Percentiles rank a stretch among this genome's conserved stretches.
phyloP scores from a whole-genome alignment of 2,797 vertebrate genomes.

The Micrastur ruficollis region DNA sequence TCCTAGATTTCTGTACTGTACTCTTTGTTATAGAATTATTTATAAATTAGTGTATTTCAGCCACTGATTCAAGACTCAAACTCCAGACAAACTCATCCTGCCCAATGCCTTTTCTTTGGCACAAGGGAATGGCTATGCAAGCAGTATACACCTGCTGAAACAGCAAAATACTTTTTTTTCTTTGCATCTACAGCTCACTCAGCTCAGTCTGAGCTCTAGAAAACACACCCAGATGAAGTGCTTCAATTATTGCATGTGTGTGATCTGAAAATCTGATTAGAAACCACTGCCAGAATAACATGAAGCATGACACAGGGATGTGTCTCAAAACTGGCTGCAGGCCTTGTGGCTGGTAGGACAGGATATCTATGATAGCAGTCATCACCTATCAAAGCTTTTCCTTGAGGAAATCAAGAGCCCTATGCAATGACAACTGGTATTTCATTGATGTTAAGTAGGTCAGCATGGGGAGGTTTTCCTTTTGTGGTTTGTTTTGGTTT shows the following conservation, averaged over 20 bases:
- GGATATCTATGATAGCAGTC: not conserved
- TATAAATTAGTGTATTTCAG: not conserved
- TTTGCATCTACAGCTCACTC: not conserved
- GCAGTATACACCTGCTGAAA: not conserved
- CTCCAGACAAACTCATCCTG: not conserved
- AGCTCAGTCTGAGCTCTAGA: not conserved
- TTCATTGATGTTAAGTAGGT: not conserved
- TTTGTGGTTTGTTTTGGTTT: not conserved
- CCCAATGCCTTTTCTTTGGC: not conserved
- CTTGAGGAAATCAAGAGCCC: not conserved
- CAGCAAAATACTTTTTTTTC: not conserved
- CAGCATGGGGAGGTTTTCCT: not conserved
- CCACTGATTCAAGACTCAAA: not conserved
- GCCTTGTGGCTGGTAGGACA: not conserved
- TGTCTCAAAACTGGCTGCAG: not conserved
- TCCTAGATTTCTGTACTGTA: not conserved
- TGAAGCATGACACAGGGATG: not conserved
- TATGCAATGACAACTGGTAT: not conserved
- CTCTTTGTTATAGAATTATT: not conserved
- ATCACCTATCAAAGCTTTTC: not conserved
- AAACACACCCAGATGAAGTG: not conserved
- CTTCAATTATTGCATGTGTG: not conserved
- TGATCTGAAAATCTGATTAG: not conserved
- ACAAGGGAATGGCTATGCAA: not conserved
- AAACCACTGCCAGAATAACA: not conserved